Conservation (phyloP, 2,888 invertebrate genomes). For the Periphyllus acericola region DNA sequence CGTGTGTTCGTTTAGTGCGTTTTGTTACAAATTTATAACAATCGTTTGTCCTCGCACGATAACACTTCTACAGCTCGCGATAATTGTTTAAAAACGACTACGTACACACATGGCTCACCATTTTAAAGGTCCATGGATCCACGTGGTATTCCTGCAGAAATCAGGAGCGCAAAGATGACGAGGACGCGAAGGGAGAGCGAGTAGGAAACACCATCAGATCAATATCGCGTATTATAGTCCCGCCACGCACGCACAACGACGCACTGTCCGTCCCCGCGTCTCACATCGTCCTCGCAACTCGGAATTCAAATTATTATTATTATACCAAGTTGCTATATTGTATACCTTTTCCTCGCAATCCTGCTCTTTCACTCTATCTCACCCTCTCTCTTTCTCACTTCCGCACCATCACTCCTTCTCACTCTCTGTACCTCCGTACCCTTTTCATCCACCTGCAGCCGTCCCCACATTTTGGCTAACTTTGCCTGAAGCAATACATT, state of each 20-base stretch:
- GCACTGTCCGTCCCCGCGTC: conserved; percentile 10
- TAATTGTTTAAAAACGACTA: no score
- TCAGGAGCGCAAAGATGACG: neutral
- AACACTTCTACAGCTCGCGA: no score
- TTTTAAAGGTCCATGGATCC: no score
- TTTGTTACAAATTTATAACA: no score
- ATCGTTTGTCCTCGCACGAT: no score
- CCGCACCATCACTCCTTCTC: no score
- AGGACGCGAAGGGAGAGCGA: neutral
- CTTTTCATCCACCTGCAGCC: neutral
- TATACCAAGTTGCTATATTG: neutral
- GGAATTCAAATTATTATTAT: conserved; percentile 43
- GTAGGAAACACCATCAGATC: conserved; percentile 31
- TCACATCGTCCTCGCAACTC: conserved; percentile 4
- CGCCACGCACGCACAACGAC: neutral
- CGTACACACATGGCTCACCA: no score
- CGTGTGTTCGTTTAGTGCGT: no score
- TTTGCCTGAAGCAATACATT: neutral
- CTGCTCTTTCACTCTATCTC: neutral
- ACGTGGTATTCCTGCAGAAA: neutral
- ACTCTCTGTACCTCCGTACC: no score
- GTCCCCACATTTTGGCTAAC: neutral
- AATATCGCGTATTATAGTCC: conserved; percentile 9
- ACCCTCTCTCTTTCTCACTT: neutral
- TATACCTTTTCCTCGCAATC: conserved; percentile 3